Conservation (phyloP, 2,888 invertebrate species). For the Frankliniella intonsa region DNA sequence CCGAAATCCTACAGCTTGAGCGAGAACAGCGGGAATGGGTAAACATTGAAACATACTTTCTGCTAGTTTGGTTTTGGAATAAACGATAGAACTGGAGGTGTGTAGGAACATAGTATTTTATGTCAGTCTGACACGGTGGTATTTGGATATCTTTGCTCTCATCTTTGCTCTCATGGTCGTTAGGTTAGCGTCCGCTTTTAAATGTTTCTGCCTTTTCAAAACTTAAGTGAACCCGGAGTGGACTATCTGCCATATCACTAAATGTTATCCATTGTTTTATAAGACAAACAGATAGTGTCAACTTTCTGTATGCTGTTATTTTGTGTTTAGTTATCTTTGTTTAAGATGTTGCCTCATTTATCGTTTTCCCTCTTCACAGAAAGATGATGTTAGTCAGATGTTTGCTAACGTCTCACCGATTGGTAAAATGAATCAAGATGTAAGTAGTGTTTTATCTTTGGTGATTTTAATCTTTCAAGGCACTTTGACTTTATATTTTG, state of each 20-base stretch:
- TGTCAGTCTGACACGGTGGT: neutral
- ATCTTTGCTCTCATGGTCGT: neutral
- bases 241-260: neutral
- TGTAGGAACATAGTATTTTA: too few relatives aligned
- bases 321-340: neutral
- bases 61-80: neutral
- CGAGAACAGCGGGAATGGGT: slow-evolving; percentile 1
- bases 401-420: neutral
- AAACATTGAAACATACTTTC: neutral
- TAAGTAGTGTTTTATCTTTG: neutral
- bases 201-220: neutral
- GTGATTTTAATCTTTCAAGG: neutral
- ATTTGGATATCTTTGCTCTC: neutral
- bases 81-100: too few relatives aligned
- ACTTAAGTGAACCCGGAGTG: neutral
- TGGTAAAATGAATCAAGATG: neutral
- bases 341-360: neutral
- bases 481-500: neutral
- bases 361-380: neutral
- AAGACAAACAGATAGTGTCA: neutral
- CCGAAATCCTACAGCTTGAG: neutral
- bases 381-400: neutral
- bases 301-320: neutral
- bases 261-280: neutral
- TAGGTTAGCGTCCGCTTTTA: neutral